Conservation (phyloP, 1,140 invertebrate species). For the Propsilocerus akamusi region DNA sequence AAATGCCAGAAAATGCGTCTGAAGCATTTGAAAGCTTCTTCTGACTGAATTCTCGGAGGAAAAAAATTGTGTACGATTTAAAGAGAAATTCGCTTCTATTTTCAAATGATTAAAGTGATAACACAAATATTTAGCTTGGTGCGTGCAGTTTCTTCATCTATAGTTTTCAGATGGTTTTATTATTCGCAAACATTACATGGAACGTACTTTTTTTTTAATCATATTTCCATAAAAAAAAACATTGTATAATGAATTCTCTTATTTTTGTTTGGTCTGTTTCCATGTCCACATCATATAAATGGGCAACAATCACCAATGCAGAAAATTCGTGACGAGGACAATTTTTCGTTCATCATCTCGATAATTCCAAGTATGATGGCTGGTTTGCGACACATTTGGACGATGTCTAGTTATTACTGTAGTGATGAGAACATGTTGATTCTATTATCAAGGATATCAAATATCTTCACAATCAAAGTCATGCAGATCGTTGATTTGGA, state of each 20-base stretch:
- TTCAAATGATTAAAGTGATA: no score
- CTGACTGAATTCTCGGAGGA: no score
- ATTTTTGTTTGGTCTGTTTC: slow-evolving; percentile 11
- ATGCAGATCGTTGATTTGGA: slow-evolving; percentile 47
- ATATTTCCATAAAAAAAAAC: not conserved
- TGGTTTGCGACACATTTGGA: slow-evolving; percentile 67
- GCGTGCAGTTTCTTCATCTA: no score
- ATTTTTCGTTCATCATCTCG: slow-evolving; percentile 49
- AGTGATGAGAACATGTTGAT: slow-evolving; percentile 55
- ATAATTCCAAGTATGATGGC: slow-evolving; percentile 59
- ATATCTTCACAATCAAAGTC: slow-evolving; percentile 56
- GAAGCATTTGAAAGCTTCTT: no score
- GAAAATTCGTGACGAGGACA: slow-evolving; percentile 48
- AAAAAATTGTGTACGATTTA: no score
- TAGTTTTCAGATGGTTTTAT: no score
- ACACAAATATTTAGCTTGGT: no score
- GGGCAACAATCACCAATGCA: slow-evolving; percentile 17
- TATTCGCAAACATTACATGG: slow-evolving; percentile 8
- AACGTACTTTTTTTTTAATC: slow-evolving; percentile 7
- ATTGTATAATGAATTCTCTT: slow-evolving; percentile 5
- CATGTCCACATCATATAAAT: not conserved
- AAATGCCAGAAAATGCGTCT: no score
- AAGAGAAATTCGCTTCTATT: no score
- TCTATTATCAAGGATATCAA: slow-evolving; percentile 60
- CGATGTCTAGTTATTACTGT: slow-evolving; percentile 54